Percentiles rank a stretch among this genome's conserved stretches.
phyloP scores from a whole-genome alignment of 2,888 invertebrate genomes.

The Sesia bembeciformis region DNA sequence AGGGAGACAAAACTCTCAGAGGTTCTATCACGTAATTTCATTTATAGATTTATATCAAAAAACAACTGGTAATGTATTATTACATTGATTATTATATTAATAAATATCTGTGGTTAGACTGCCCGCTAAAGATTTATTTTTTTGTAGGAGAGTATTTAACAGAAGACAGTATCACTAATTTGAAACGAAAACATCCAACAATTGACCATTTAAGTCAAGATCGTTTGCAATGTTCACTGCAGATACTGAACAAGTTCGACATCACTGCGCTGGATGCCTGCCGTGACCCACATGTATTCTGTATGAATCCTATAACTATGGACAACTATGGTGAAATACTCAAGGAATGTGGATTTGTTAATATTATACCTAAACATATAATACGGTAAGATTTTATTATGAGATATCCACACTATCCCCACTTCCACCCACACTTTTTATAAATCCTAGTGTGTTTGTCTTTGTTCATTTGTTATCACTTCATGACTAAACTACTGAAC shows the following conservation, averaged over 20 bases:
- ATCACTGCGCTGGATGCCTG: conserved; percentile 70
- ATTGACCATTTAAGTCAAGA: conserved; percentile 37
- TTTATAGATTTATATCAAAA: conserved; percentile 45
- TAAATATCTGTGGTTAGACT: no score
- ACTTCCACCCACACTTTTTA: no score
- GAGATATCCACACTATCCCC: not conserved
- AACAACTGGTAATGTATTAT: conserved; percentile 33
- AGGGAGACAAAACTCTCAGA: not conserved
- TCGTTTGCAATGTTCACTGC: conserved; percentile 38
- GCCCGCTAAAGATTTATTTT: not conserved
- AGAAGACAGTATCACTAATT: conserved; percentile 6
- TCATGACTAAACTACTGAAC: no score
- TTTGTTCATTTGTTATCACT: no score
- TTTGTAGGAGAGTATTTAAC: not conserved
- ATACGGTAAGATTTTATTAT: conserved; percentile 39
- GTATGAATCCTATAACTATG: conserved; percentile 68
- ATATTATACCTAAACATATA: conserved; percentile 48
- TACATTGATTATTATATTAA: no score
- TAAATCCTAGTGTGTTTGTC: no score
- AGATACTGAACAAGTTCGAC: conserved; percentile 49
- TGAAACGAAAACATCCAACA: conserved; percentile 48
- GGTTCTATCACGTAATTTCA: conserved; percentile 27
- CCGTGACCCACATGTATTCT: conserved; percentile 70
- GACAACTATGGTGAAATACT: conserved; percentile 77
- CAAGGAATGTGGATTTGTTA: conserved; percentile 75